Evolutionary conservation across 2,888 invertebrate species (phyloP), one percentile per base, ranked within the genome.

Genomic region (Cataglyphis rosenhaueri): DNA sequence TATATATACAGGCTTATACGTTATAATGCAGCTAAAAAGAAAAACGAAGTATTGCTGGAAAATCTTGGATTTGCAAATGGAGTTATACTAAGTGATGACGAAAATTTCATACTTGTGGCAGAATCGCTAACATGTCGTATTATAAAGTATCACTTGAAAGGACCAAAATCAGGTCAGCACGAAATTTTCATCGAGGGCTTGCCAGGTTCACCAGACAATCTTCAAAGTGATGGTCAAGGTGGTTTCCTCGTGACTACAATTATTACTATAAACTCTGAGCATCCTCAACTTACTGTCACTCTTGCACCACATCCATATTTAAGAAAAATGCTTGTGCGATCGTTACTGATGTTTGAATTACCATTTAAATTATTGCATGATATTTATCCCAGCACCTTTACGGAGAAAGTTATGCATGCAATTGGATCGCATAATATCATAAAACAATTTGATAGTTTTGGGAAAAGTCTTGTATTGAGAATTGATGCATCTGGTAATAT

Each of bases 11-110:
- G 99, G 93, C 95, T 99, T 65, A 95, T 99, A 81, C 96, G 97
- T 92, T 98, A 97, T 94, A 96, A 98, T 94, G 96, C 97, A 0
- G 96, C 96, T 71, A 97, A 96, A 84, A 97, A 98, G 92, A 95
- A 96, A 87, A 97, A 97, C 92, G 96, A 96, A 91, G 97, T 98
- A 3, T 94, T 99, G 41, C 92, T 98, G 0, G 96, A 97, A 85
- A 96, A 97, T 66, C 92, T 99, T 0, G 96, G 96, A 94, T 98
- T 99, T 94, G 96, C 99, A 0, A 99, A 99, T 94, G 99, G 99
- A 21, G 94, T 99, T 35, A 96, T 96, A 73, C 92, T 99, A 0
- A 97, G 98, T 18, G 96, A 97, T 6, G 97, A 98, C 91, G 97
- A 98, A 93, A 96, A 97, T 84, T 98, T 97, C 91, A 93, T 99